phyloP scores from a whole-genome alignment of 2,797 vertebrate species.

The Cryptoblepharus egeriae region DNA sequence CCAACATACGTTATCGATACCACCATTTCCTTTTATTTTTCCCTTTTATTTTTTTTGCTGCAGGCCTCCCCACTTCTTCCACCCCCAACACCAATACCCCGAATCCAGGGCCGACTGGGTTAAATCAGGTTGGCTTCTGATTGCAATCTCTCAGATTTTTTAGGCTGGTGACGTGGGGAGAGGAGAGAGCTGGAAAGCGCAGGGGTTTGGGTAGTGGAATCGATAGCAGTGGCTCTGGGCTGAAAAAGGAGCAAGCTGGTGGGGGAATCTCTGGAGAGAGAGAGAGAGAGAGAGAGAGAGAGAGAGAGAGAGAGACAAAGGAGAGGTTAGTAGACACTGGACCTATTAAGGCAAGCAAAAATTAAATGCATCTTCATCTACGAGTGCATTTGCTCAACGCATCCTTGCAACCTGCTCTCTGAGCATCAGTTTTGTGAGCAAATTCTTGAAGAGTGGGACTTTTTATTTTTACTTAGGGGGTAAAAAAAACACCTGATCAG shows the following conservation, averaged over 20 bases:
- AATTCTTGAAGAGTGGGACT: not conserved
- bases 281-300: not conserved
- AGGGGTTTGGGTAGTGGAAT: constrained; percentile 82
- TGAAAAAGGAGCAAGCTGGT: constrained; percentile 66
- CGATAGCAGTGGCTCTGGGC: constrained; percentile 81
- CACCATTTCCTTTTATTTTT: not conserved
- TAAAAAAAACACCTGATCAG: too few relatives aligned
- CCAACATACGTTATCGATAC: not conserved
- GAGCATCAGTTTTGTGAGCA: not conserved
- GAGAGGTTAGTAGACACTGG: constrained; percentile 12
- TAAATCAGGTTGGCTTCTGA: constrained; percentile 89
- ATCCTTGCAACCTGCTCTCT: not conserved
- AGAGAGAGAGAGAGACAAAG: constrained; percentile 3
- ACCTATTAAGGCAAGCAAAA: not conserved
- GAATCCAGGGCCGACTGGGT: constrained; percentile 79
- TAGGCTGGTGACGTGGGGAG: constrained; percentile 86
- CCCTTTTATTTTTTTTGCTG: not conserved
- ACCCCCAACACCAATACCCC: too few relatives aligned
- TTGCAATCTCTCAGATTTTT: constrained; percentile 90
- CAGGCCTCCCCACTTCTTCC: not conserved
- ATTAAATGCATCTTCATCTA: too few relatives aligned
- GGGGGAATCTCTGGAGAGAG: constrained; percentile 80
- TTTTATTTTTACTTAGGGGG: not conserved
- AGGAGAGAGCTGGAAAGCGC: constrained; percentile 70
- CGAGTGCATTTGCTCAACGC: too few relatives aligned